A percentile compares a stretch with the other conserved stretches of the same genome.
Conservation (phyloP, 2,797 vertebrate genomes). For the Gallirallus australis region DNA sequence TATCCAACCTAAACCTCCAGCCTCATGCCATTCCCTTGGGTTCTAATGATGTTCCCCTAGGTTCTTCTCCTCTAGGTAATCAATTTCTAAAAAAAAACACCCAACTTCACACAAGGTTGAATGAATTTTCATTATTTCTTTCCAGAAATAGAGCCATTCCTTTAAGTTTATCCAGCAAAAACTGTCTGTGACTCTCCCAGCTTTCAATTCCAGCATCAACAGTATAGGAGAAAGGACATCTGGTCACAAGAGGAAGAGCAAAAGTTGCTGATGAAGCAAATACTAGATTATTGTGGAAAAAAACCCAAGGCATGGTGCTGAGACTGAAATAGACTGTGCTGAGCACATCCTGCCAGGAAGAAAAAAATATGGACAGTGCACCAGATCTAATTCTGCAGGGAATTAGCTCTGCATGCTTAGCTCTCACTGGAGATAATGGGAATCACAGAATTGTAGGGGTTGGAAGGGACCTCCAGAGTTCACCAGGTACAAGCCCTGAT, state of each 20-base stretch:
- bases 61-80: background rate
- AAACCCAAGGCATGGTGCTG: background rate
- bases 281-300: background rate
- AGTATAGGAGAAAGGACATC: background rate
- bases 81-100: background rate
- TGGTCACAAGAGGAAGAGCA: background rate
- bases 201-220: background rate
- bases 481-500: background rate
- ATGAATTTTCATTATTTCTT: background rate
- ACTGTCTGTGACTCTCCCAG: background rate
- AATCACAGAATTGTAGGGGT: too few species aligned
- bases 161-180: background rate
- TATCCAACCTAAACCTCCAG: too few species aligned
- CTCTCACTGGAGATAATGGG: background rate
- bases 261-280: background rate
- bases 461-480: too few species aligned
- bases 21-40: too few species aligned
- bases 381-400: background rate
- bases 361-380: background rate
- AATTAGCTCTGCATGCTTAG: too few species aligned
- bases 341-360: background rate
- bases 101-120: rapidly evolving
- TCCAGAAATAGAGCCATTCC: background rate
- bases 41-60: too few species aligned
- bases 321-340: background rate